Evolutionary conservation across 2,888 invertebrate genomes (phyloP), one percentile per base, ranked within the genome.

Genomic region (Capitulum mitella): DNA sequence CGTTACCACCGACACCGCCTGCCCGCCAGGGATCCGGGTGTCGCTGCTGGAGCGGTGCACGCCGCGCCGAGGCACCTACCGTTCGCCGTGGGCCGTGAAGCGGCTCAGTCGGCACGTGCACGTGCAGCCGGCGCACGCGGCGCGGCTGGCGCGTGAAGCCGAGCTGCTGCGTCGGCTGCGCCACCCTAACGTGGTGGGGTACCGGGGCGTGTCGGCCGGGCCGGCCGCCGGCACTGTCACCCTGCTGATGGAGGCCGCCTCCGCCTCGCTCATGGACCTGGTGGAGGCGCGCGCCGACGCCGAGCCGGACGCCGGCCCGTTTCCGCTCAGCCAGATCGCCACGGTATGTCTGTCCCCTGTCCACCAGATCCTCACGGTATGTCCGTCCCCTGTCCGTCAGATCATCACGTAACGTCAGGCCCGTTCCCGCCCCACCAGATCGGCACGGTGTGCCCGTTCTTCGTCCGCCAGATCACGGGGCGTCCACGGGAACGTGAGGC

Each of bases 11-110:
- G 14, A 19, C 48, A 48, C 48, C 43, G 12, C 8, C 32, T 54
- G 43, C 43, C 29, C 77, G 78, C 22, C 80, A 92, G 92, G 94
- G 79, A 91, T 94, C 26, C 90, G 89, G 82, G 93, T 94, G 0
- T 93, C 92, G 86, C 90, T 92, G 82, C 84, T 94, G 81, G 88
- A 92, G 79, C 88, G 94, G 81, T 92, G 92, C 0, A 92, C 93
- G 0, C 87, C 88, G 82, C 88, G 89, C 1, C 91, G 92, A 14
- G 88, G 89, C 82, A 85, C 81, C 74, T 81, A 88, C 0, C 88
- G 90, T n/a, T 94, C 94, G 0, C 94, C 94, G 0, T 94, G 94
- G 94, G 94, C 94, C 0, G 87, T 95, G 0, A 95, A 95, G 84
- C 91, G 92, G 85, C 84, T 93, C 0, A 81, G 75, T 54, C 75